Conservation (phyloP, 2,888 invertebrate genomes). For the Eupeodes luniger region DNA sequence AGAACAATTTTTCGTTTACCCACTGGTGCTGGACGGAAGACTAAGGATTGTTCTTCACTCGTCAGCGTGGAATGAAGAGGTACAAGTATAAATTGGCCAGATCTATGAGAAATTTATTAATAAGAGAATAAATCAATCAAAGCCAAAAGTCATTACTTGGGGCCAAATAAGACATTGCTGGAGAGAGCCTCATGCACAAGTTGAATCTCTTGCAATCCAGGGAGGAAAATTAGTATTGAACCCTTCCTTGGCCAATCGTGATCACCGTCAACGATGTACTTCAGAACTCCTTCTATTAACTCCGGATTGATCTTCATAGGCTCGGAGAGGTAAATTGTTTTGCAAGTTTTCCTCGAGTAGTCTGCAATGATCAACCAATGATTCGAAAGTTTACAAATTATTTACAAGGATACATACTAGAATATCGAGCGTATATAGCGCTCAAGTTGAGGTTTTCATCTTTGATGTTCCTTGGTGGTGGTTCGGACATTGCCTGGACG, state of each 20-base stretch:
- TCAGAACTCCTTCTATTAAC: conserved; percentile 89
- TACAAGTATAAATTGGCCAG: conserved; percentile 89
- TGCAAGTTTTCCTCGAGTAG: conserved; percentile 88
- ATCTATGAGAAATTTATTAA: conserved; percentile 77
- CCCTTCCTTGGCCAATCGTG: conserved; percentile 86
- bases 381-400: not conserved
- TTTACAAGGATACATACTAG: conserved; percentile 82
- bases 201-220: conserved; percentile 92
- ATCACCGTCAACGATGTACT: conserved; percentile 89
- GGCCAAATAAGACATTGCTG: conserved; percentile 88
- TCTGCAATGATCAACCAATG: conserved; percentile 79
- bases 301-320: conserved; percentile 91
- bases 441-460: conserved; percentile 90
- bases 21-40: conserved; percentile 88
- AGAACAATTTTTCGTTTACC: conserved; percentile 94
- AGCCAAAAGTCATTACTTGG: conserved; percentile 82
- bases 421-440: conserved; percentile 89
- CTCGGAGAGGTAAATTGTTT: conserved; percentile 91
- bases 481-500: conserved; percentile 85
- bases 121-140: not conserved
- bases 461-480: conserved; percentile 87
- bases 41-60: conserved; percentile 92
- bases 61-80: conserved; percentile 94
- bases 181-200: conserved; percentile 88
- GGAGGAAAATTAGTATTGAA: conserved; percentile 91